Evolutionary conservation across 2,113 vertebrate species (phyloP), one percentile per base, ranked within the genome.

Genomic region (Hyperopisus bebe): DNA sequence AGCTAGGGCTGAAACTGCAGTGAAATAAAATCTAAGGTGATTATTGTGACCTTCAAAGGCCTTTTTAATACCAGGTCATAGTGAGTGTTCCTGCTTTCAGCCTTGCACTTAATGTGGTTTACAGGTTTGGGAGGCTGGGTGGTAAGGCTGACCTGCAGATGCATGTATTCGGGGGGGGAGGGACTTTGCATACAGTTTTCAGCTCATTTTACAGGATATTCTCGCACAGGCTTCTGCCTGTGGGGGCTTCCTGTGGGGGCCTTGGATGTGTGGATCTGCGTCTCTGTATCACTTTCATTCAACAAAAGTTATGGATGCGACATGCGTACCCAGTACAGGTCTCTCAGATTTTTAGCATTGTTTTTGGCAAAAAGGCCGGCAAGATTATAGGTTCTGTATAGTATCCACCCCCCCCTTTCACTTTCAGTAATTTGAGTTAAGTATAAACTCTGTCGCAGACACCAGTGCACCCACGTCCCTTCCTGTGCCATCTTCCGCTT

Each of bases 361-460:
- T 95, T 95, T 94, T 92, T 90, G 92, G 91, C 92, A 86, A 91
- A 84, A 91, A 90, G 91, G 17, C n/a, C 27, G 85, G 89, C 53
- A 84, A 93, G 92, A 94, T 94, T 95, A 87, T 47, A 95, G 92
- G 74, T 83, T 91, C 89, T 48, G 87, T 89, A 92, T 92, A 88
- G 58, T 62, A 21, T 46, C 35, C 91, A 90, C 21, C 47, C 27
- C 86, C 88, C 70, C 53, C 66, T 91, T 93, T 94, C 90, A 91
- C 93, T 94, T 94, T 94, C 92, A 92, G 88, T 92, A 88, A 90
- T 83, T 90, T 19, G 55, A 83, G 83, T 93, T 92, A 87, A 92
- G 89, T 88, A 87, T 70, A 93, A 92, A 92, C 90, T 90, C 89
- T 91, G 91, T 93, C 88, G 89, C 48, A 11, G 46, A 83, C 87